phyloP scores from a whole-genome alignment of 1,140 invertebrate species.

The Bombus superbus region DNA sequence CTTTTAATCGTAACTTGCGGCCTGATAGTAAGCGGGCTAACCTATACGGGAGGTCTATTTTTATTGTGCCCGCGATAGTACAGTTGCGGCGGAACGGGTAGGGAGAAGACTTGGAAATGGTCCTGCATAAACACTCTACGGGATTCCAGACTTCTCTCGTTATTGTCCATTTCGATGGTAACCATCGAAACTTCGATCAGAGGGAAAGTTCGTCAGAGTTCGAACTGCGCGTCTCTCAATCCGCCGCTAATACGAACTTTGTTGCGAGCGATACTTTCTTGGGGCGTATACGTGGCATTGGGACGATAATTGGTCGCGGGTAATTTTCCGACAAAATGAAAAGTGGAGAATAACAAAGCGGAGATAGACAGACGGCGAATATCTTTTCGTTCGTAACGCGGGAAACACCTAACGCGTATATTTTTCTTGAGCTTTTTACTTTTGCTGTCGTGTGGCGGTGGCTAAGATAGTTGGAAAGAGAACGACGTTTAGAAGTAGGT shows the following conservation, averaged over 20 bases:
- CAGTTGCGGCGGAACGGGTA: neutral
- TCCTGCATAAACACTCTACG: neutral
- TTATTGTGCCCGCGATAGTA: constrained; percentile 68
- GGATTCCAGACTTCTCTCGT: constrained; percentile 8
- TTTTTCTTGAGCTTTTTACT: no score
- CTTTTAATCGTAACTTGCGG: constrained; percentile 78
- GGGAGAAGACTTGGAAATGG: constrained; percentile 5
- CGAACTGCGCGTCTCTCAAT: neutral
- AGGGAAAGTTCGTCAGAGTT: constrained; percentile 19
- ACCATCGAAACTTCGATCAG: constrained; percentile 17
- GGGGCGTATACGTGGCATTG: no score
- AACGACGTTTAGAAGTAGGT: no score
- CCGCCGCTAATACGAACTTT: neutral
- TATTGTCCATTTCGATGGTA: constrained; percentile 42
- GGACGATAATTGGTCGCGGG: no score
- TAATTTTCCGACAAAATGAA: no score
- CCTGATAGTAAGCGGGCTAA: constrained; percentile 65
- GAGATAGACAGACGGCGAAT: no score
- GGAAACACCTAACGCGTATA: no score
- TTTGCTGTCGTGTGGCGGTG: no score
- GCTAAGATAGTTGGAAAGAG: no score
- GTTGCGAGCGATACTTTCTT: neutral
- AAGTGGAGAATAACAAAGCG: no score
- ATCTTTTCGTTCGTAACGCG: no score
- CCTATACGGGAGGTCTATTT: constrained; percentile 62